phyloP scores from a whole-genome alignment of 2,888 invertebrate species.

The Eustalomyia histrio region DNA sequence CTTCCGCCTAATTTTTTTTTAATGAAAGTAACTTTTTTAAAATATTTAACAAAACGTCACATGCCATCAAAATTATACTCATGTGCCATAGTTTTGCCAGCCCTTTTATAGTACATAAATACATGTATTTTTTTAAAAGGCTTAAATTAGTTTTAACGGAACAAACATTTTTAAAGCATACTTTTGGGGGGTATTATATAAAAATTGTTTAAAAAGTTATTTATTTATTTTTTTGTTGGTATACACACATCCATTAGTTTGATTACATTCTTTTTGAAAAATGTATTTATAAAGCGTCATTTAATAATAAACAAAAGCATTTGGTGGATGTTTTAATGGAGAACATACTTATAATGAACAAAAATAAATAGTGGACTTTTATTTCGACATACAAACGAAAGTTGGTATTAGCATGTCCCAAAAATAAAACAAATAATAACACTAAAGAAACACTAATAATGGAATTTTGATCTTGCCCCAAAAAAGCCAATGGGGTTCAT shows the following conservation, averaged over 20 bases:
- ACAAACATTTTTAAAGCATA: constrained; percentile 35
- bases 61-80: too few relatives aligned
- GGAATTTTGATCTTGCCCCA: neutral
- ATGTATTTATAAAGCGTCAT: neutral
- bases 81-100: too few relatives aligned
- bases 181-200: constrained; percentile 33
- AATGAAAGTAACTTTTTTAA: too few relatives aligned
- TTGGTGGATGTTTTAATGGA: neutral
- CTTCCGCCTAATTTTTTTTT: too few relatives aligned
- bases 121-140: neutral
- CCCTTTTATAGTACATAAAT: neutral
- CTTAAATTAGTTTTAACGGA: constrained; percentile 31
- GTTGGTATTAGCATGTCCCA: too few relatives aligned
- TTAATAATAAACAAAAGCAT: neutral
- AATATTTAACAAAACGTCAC: too few relatives aligned
- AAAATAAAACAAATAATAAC: neutral
- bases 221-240: neutral
- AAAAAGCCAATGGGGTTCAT: too few relatives aligned
- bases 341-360: neutral
- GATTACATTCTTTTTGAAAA: constrained; percentile 42
- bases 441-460: neutral
- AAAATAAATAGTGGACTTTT: neutral
- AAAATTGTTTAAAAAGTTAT: constrained; percentile 7
- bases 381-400: neutral
- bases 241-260: constrained; percentile 50